phyloP scores from a whole-genome alignment of 2,888 invertebrate genomes.

The Timema cristinae region DNA sequence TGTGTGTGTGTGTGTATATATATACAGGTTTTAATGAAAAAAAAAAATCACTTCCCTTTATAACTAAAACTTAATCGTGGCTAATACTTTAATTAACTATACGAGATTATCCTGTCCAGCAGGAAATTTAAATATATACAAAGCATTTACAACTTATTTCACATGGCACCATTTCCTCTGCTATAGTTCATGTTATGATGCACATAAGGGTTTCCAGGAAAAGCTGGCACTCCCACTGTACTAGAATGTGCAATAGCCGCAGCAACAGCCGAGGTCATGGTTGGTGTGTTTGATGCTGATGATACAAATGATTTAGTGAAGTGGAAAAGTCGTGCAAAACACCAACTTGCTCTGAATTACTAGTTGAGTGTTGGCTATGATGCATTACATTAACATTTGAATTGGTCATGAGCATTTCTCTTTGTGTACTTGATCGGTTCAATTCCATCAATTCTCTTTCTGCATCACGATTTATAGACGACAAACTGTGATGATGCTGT shows the following conservation, averaged over 20 bases:
- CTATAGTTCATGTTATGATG: slow-evolving; percentile 31
- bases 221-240: slow-evolving; percentile 29
- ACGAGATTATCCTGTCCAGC: too few species aligned
- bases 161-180: slow-evolving; percentile 28
- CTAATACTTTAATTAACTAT: too few species aligned
- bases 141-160: slow-evolving; percentile 3
- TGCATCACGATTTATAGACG: slow-evolving; percentile 16
- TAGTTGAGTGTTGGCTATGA: slow-evolving; percentile 18
- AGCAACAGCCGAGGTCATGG: slow-evolving; percentile 26
- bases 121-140: not conserved
- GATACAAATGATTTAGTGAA: slow-evolving; percentile 26
- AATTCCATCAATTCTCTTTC: slow-evolving; percentile 24
- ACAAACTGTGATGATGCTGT: slow-evolving; percentile 24
- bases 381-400: slow-evolving; percentile 19
- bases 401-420: slow-evolving; percentile 18
- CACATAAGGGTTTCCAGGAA: slow-evolving; percentile 32
- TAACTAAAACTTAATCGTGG: too few species aligned
- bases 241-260: slow-evolving; percentile 30
- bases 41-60: too few species aligned
- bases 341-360: slow-evolving; percentile 13
- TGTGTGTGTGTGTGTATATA: too few species aligned
- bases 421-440: slow-evolving; percentile 18
- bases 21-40: too few species aligned
- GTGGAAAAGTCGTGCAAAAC: slow-evolving; percentile 26
- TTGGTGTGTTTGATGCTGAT: slow-evolving; percentile 23